Conservation (phyloP, 2,888 invertebrate species). For the Tribolium freemani region DNA sequence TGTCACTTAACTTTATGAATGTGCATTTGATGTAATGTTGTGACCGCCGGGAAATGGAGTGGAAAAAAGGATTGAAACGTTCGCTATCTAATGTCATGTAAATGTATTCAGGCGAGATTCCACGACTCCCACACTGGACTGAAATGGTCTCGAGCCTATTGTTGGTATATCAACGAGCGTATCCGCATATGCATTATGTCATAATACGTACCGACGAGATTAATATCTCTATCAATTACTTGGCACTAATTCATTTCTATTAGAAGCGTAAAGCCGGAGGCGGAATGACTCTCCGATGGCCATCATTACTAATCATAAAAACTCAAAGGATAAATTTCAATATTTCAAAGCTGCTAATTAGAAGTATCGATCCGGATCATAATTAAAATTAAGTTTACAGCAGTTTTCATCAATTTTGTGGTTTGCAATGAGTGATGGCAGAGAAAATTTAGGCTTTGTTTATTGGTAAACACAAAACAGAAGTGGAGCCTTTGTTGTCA, state of each 20-base stretch:
- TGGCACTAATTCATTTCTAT: conserved; percentile 29
- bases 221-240: conserved; percentile 42
- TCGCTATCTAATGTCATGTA: conserved; percentile 25
- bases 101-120: conserved; percentile 36
- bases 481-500: no score
- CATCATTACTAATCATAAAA: conserved; percentile 20
- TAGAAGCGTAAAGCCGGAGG: neutral
- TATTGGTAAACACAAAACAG: no score
- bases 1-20: conserved; percentile 21
- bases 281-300: conserved; percentile 1
- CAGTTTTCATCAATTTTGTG: neutral
- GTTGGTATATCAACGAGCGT: conserved; percentile 35
- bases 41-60: conserved; percentile 11
- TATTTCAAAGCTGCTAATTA: neutral
- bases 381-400: neutral
- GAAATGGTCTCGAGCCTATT: conserved; percentile 27
- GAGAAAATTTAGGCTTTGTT: no score
- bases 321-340: neutral
- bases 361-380: neutral
- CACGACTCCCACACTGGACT: conserved; percentile 30
- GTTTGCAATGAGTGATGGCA: no score
- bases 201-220: conserved; percentile 26
- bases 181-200: conserved; percentile 42
- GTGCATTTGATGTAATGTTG: conserved; percentile 16
- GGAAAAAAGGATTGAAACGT: conserved; percentile 20